Conservation (phyloP, 2,888 invertebrate genomes). For the Chymomyza amoena region DNA sequence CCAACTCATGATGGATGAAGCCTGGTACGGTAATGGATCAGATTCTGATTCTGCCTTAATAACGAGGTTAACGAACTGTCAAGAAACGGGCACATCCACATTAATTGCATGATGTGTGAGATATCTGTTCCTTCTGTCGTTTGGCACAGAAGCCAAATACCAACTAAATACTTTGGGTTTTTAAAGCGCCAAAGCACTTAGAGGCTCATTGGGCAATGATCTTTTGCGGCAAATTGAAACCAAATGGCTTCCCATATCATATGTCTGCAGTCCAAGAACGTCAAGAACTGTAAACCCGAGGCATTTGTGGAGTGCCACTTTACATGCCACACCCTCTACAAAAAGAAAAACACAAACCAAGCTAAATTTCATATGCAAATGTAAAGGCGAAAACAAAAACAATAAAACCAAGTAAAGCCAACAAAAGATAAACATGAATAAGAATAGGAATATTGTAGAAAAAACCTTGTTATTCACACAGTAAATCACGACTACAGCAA, state of each 20-base stretch:
- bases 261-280: not conserved
- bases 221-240: constrained; percentile 2
- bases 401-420: not conserved
- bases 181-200: constrained; percentile 37
- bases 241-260: not conserved
- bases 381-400: constrained; percentile 4
- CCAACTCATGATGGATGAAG: constrained; percentile 29
- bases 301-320: constrained; percentile 8
- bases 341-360: not conserved
- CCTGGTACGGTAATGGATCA: constrained; percentile 1
- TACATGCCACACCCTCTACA: constrained; percentile 38
- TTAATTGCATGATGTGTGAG: not conserved
- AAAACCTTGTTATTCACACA: constrained; percentile 51
- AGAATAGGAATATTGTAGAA: constrained; percentile 4
- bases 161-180: not conserved
- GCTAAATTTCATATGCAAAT: constrained; percentile 28
- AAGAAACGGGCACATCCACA: not conserved
- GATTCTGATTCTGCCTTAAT: not conserved
- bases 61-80: not conserved
- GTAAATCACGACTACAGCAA: constrained; percentile 45
- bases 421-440: not conserved
- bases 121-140: not conserved
- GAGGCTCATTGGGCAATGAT: constrained; percentile 28
- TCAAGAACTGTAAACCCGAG: not conserved
- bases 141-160: not conserved